These are phyloP conservation scores for Caranx ignobilis DNA, from an alignment of 2,113 vertebrate genomes.

Conservation along the genomic window DNA sequence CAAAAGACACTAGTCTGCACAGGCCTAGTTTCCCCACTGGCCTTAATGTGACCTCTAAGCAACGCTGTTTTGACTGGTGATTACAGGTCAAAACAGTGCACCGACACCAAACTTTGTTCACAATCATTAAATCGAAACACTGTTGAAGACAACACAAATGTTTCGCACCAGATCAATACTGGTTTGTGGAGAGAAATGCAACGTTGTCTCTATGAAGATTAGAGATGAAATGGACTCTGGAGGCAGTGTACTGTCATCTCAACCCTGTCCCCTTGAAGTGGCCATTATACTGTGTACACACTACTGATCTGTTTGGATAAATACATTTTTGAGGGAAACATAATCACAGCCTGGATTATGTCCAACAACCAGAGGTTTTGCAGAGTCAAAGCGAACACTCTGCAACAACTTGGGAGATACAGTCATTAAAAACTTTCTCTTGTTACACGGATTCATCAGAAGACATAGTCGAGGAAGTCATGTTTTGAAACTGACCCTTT, in stretches of 20 bases:
- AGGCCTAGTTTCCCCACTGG: conserved; percentile 69
- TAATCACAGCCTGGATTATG: background rate
- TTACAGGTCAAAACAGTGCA: conserved; percentile 16
- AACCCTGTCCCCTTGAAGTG: background rate
- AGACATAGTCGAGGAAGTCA: no score
- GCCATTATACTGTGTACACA: background rate
- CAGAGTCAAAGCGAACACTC: background rate
- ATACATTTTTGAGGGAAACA: background rate
- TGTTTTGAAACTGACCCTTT: background rate
- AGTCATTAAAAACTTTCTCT: background rate
- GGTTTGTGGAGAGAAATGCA: background rate
- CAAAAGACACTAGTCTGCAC: conserved; percentile 64
- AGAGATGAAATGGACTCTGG: background rate
- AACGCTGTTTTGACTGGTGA: conserved; percentile 32
- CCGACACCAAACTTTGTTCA: background rate
- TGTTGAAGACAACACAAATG: background rate
- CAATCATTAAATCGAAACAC: background rate
- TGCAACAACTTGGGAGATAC: background rate
- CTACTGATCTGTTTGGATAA: background rate
- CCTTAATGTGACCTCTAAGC: conserved; percentile 61
- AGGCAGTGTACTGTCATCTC: background rate
- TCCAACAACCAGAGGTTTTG: background rate
- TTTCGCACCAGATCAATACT: background rate
- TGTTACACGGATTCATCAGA: background rate
- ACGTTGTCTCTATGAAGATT: background rate